Conservation (phyloP, 92 coral and sea anemone species). For the Pocillopora meandrina region DNA sequence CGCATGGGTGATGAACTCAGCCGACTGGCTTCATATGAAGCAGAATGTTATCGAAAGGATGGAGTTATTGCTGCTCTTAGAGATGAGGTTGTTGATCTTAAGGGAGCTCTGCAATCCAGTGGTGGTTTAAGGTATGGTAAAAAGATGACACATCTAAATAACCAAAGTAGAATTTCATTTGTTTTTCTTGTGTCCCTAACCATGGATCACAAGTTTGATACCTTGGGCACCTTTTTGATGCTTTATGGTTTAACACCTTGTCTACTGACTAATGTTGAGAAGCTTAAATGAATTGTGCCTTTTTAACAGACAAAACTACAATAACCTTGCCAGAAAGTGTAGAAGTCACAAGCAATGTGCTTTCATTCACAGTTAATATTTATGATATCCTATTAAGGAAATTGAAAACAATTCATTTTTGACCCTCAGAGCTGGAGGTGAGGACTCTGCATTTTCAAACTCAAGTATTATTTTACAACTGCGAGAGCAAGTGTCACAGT, state of each 20-base stretch:
- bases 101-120: slow-evolving; percentile 51
- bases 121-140: slow-evolving; percentile 60
- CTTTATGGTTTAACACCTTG: too few relatives aligned
- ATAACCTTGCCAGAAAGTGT: too few relatives aligned
- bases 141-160: too few relatives aligned
- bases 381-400: background rate
- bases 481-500: slow-evolving; percentile 69
- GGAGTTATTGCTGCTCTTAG: slow-evolving; percentile 85
- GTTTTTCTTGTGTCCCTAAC: background rate
- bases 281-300: too few relatives aligned
- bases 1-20: slow-evolving; percentile 97
- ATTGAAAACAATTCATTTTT: too few relatives aligned
- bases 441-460: slow-evolving; percentile 81
- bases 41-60: slow-evolving; percentile 93
- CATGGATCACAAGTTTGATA: too few relatives aligned
- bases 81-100: slow-evolving; percentile 85
- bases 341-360: too few relatives aligned
- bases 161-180: background rate
- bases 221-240: too few relatives aligned
- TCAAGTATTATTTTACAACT: slow-evolving; percentile 66
- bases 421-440: slow-evolving; percentile 67
- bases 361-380: too few relatives aligned
- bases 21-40: slow-evolving; percentile 89
- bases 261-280: too few relatives aligned
- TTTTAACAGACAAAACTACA: too few relatives aligned